Evolutionary conservation across 2,888 invertebrate species (phyloP).

Genomic region (Brenthis ino): DNA sequence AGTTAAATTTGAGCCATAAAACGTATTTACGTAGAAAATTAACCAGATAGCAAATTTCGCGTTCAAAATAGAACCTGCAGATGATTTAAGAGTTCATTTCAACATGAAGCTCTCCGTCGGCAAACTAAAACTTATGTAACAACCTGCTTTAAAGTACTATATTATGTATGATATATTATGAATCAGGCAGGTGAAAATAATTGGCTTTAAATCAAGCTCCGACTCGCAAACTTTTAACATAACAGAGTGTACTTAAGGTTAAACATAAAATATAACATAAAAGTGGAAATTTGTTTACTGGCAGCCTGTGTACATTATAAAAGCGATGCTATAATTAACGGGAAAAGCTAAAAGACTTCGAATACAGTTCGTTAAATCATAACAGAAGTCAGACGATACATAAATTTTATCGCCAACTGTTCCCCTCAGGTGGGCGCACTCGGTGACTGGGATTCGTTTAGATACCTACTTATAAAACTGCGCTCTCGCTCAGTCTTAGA

Average conservation of each 20-base stretch:
- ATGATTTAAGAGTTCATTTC: constrained; percentile 41
- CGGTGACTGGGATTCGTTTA: constrained; percentile 68
- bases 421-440: constrained; percentile 56
- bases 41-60: constrained; percentile 32
- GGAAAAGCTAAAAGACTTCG: constrained; percentile 55
- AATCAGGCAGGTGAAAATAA: constrained; percentile 37
- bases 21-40: constrained; percentile 31
- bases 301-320: constrained; percentile 46
- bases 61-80: constrained; percentile 33
- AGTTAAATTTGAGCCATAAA: constrained; percentile 14
- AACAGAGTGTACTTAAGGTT: constrained; percentile 33
- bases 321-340: constrained; percentile 63
- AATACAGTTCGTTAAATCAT: constrained; percentile 75
- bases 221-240: constrained; percentile 33
- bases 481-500: constrained; percentile 60
- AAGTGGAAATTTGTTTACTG: constrained; percentile 28
- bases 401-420: constrained; percentile 71
- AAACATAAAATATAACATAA: constrained; percentile 30
- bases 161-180: constrained; percentile 33
- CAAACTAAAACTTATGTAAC: constrained; percentile 39
- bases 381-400: constrained; percentile 74
- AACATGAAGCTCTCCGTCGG: constrained; percentile 37
- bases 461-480: constrained; percentile 41
- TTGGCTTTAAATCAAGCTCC: constrained; percentile 34
- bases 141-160: constrained; percentile 29